Conservation (phyloP, 2,797 vertebrate species). For the Pseudochirops cupreus region DNA sequence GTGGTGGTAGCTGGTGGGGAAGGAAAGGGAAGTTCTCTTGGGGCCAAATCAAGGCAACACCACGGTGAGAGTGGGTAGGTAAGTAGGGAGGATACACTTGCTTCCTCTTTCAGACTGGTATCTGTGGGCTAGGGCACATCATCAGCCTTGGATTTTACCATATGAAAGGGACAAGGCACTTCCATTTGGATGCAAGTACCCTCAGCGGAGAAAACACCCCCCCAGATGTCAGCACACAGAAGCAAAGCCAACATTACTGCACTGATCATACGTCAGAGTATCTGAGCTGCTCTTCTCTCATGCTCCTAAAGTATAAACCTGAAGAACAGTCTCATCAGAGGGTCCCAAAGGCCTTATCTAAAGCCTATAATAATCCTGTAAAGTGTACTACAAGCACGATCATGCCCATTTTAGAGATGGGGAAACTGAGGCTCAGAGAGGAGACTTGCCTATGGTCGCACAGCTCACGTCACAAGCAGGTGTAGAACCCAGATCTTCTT, state of each 20-base stretch:
- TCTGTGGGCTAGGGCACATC: too few species aligned
- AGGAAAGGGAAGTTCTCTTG: neutral
- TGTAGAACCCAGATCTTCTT: neutral
- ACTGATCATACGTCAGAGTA: neutral
- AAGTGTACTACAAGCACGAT: neutral
- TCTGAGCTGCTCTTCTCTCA: neutral
- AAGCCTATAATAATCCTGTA: neutral
- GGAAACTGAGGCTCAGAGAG: constrained; percentile 17
- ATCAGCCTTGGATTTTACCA: neutral
- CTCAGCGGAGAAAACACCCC: neutral
- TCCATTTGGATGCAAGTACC: neutral
- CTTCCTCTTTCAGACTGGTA: neutral
- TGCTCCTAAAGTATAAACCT: neutral
- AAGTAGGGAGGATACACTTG: too few species aligned
- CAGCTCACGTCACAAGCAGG: neutral
- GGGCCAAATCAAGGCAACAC: neutral
- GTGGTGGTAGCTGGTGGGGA: neutral
- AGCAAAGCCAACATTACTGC: neutral
- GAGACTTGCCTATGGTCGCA: neutral
- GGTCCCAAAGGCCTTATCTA: neutral
- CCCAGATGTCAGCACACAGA: neutral
- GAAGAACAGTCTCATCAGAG: neutral
- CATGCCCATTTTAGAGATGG: constrained; percentile 42
- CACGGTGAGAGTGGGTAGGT: neutral
- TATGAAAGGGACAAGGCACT: neutral